These are phyloP conservation scores for Nephrotoma guestfalica DNA, from an alignment of 2,888 invertebrate genomes.

Conservation along the genomic window DNA sequence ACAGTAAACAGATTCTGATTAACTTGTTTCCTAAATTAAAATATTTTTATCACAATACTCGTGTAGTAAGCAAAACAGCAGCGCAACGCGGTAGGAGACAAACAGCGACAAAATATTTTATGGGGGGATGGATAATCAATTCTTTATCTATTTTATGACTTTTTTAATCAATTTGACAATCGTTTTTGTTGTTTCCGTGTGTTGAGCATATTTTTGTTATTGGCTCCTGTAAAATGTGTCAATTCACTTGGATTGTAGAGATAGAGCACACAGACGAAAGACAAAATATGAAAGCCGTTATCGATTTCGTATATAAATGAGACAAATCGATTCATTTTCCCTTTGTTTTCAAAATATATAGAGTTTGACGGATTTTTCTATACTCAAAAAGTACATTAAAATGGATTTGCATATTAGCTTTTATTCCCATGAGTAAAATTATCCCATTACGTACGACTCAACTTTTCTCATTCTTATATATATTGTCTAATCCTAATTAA, in stretches of 20 bases:
- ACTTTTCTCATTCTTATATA: not conserved
- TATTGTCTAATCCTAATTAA: not conserved
- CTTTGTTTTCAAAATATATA: not conserved
- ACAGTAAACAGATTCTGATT: not conserved
- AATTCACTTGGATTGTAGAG: not conserved
- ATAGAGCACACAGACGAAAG: not conserved
- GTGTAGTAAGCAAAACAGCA: too few relatives aligned
- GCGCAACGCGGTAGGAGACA: not conserved
- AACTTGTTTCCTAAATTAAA: not conserved
- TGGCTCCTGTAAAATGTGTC: not conserved
- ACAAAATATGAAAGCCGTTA: not conserved
- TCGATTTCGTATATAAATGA: not conserved
- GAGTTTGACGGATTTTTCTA: not conserved
- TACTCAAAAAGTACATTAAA: not conserved
- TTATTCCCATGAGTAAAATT: not conserved
- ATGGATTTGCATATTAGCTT: not conserved
- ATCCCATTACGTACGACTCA: not conserved
- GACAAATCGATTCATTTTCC: not conserved
- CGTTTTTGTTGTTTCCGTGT: not conserved
- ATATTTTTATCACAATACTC: too few relatives aligned
- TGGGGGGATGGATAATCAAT: not conserved
- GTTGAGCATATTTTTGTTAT: not conserved
- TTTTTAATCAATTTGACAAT: not conserved
- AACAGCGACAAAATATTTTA: not conserved
- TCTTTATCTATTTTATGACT: not conserved